These are phyloP conservation scores for Nomada ruficornis DNA, from an alignment of 2,888 invertebrate genomes.

Conservation along the genomic window DNA sequence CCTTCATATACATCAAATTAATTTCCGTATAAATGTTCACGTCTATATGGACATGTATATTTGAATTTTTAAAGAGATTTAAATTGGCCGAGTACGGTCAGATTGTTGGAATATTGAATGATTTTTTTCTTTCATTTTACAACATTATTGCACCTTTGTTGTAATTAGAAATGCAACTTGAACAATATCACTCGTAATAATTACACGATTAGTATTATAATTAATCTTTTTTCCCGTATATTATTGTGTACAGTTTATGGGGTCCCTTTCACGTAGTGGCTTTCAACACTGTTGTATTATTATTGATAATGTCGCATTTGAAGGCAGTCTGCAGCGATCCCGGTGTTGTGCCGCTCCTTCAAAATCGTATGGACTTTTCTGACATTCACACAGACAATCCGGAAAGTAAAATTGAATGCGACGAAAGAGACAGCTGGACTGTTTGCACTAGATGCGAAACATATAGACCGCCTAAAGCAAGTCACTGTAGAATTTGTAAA, in stretches of 20 bases:
- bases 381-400: constrained; percentile 89
- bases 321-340: constrained; percentile 96
- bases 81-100: background rate
- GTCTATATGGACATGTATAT: constrained; percentile 7
- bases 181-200: background rate
- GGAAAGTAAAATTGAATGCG: constrained; percentile 84
- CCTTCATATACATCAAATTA: constrained; percentile 16
- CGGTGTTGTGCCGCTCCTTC: constrained; percentile 92
- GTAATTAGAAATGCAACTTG: constrained; percentile 5
- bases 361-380: constrained; percentile 91
- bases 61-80: constrained; percentile 20
- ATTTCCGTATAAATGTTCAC: constrained; percentile 27
- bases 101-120: background rate
- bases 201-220: constrained; percentile 19
- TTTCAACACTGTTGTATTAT: constrained; percentile 92
- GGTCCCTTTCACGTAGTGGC: constrained; percentile 91
- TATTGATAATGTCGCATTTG: constrained; percentile 91
- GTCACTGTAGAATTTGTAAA: constrained; percentile 95
- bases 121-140: background rate
- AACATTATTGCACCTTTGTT: background rate
- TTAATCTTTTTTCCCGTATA: constrained; percentile 36
- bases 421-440: constrained; percentile 89
- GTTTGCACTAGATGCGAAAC: constrained; percentile 93
- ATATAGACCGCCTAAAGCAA: constrained; percentile 92
- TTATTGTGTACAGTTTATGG: constrained; percentile 88